These are phyloP conservation scores for Chromis chromis DNA, from an alignment of 2,797 vertebrate species.

Conservation along the genomic window DNA sequence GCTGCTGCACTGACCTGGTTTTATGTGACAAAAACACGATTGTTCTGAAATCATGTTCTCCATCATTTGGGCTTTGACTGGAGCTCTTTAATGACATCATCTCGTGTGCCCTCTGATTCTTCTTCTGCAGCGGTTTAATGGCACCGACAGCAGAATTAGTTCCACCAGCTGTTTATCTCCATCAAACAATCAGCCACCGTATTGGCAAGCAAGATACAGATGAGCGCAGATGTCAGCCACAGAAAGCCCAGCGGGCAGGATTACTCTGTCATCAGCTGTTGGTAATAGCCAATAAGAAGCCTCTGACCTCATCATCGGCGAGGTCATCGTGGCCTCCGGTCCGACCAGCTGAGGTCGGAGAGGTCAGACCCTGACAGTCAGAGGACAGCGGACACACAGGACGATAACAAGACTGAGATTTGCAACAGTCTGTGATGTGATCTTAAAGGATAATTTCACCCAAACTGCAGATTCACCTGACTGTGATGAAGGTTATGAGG, in stretches of 20 bases:
- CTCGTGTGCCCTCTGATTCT: no score
- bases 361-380: background rate
- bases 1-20: no score
- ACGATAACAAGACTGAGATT: background rate
- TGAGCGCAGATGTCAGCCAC: background rate
- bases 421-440: no score
- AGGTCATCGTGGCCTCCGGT: constrained; percentile 1
- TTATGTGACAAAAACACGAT: no score
- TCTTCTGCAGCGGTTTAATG: no score
- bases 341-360: constrained; percentile 9
- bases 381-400: background rate
- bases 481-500: no score
- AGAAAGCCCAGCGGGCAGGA: background rate
- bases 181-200: no score
- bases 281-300: constrained; percentile 6
- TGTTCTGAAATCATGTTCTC: no score
- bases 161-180: no score
- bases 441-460: background rate
- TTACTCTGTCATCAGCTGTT: constrained; percentile 2
- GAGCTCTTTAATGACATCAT: no score
- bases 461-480: background rate
- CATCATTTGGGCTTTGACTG: no score
- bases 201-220: background rate
- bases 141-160: no score
- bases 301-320: constrained; percentile 6